These are phyloP conservation scores for Rutpela maculata DNA, from an alignment of 2,888 invertebrate genomes.

Conservation along the genomic window DNA sequence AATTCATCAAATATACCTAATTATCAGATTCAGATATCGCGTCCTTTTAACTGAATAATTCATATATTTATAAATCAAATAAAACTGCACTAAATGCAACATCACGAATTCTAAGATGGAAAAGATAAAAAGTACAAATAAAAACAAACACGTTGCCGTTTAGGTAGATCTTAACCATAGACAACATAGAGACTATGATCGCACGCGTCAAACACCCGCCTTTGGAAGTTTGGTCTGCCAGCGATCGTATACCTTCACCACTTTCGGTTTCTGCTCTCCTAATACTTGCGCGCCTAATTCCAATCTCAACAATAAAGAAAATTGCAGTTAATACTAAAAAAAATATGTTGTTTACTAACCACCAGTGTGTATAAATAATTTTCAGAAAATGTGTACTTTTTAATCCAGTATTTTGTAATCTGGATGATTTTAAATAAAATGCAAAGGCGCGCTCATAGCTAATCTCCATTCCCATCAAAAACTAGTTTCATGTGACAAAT, in stretches of 20 bases:
- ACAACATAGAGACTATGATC: conserved; percentile 16
- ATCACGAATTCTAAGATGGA: conserved; percentile 5
- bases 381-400: conserved; percentile 17
- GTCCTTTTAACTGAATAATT: background rate
- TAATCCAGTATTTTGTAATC: background rate
- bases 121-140: conserved; percentile 1
- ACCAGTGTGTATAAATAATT: background rate
- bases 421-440: background rate
- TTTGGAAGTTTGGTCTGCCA: conserved; percentile 9
- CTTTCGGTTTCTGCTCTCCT: conserved; percentile 68
- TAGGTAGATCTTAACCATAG: background rate
- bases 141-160: background rate
- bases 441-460: conserved; percentile 47
- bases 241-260: conserved; percentile 53
- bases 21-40: background rate
- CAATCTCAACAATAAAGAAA: conserved; percentile 51
- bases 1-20: background rate
- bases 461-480: conserved; percentile 37
- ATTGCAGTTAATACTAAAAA: conserved; percentile 38
- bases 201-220: background rate
- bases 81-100: conserved; percentile 4
- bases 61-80: background rate
- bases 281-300: conserved; percentile 71
- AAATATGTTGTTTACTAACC: conserved; percentile 24
- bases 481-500: conserved; percentile 1